Evolutionary conservation across 2,113 vertebrate genomes (phyloP).

Genomic region (Crotalus helleri): DNA sequence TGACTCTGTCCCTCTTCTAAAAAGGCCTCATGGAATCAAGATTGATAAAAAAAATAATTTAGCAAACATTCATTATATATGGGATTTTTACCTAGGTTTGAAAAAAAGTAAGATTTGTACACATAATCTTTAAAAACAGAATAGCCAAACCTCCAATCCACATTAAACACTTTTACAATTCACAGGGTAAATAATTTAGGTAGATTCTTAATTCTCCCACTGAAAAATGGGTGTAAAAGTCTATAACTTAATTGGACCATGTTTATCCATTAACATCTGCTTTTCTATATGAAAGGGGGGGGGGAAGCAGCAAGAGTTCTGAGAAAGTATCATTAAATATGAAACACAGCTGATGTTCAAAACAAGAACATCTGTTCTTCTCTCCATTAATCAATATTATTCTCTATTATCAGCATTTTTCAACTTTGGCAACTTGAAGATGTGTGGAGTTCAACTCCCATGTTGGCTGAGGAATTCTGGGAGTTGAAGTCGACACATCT

Average conservation of each 20-base stretch:
- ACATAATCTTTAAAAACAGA: neutral
- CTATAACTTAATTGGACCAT: neutral
- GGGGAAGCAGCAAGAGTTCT: neutral
- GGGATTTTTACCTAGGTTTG: neutral
- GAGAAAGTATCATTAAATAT: neutral
- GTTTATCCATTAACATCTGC: no score
- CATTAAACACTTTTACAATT: neutral
- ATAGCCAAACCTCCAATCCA: neutral
- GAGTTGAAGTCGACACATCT: neutral
- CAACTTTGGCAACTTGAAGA: neutral
- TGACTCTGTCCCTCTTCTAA: conserved; percentile 13
- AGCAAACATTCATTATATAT: neutral
- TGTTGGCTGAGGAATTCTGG: neutral
- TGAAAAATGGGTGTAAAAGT: neutral
- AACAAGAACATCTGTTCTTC: neutral
- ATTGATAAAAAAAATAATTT: neutral
- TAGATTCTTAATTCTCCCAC: neutral
- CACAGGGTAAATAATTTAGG: neutral
- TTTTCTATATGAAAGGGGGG: neutral
- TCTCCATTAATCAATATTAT: neutral
- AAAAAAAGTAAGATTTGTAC: neutral
- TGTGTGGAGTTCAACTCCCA: neutral
- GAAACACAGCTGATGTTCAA: neutral
- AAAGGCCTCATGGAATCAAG: conserved; percentile 17
- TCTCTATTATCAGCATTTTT: neutral